These are phyloP conservation scores for Dryomyza anilis DNA, from an alignment of 2,888 invertebrate genomes.

Conservation along the genomic window DNA sequence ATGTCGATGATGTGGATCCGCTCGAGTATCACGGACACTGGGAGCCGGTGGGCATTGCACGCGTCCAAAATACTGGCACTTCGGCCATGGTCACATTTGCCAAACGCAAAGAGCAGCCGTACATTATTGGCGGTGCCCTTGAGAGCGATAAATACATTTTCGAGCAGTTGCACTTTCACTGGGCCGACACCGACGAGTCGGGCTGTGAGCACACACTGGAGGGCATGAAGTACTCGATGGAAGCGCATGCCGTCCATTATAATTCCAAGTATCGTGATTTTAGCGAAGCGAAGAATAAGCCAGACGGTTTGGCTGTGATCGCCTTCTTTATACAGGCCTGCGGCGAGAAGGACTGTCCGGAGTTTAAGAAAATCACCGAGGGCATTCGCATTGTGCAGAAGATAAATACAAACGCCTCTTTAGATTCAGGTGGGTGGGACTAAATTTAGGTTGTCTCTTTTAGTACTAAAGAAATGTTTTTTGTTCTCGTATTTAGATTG, in stretches of 20 bases:
- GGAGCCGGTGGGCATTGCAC: conserved; percentile 60
- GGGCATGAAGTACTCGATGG: conserved; percentile 75
- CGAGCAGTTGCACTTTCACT: conserved; percentile 82
- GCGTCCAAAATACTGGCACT: conserved; percentile 59
- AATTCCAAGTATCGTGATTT: conserved; percentile 72
- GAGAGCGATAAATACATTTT: conserved; percentile 71
- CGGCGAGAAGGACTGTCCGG: conserved; percentile 66
- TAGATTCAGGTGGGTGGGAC: conserved; percentile 55
- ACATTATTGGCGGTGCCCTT: conserved; percentile 70
- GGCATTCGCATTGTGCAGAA: conserved; percentile 61
- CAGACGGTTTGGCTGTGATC: conserved; percentile 74
- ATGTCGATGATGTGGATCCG: conserved; percentile 60
- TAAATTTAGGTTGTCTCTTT: conserved; percentile 27
- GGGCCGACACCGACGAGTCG: conserved; percentile 75
- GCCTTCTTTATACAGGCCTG: conserved; percentile 71
- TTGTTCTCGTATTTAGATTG: conserved; percentile 68
- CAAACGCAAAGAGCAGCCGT: conserved; percentile 65
- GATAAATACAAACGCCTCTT: conserved; percentile 56
- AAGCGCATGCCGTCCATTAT: conserved; percentile 80
- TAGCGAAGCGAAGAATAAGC: conserved; percentile 69
- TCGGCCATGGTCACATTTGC: conserved; percentile 69
- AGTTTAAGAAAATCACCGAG: conserved; percentile 67
- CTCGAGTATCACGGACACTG: conserved; percentile 61
- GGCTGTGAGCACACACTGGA: conserved; percentile 82
- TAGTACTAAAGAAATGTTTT: conserved; percentile 13